These are phyloP conservation scores for Lasioglossum oenotherae DNA, from an alignment of 2,888 invertebrate species.

Conservation along the genomic window DNA sequence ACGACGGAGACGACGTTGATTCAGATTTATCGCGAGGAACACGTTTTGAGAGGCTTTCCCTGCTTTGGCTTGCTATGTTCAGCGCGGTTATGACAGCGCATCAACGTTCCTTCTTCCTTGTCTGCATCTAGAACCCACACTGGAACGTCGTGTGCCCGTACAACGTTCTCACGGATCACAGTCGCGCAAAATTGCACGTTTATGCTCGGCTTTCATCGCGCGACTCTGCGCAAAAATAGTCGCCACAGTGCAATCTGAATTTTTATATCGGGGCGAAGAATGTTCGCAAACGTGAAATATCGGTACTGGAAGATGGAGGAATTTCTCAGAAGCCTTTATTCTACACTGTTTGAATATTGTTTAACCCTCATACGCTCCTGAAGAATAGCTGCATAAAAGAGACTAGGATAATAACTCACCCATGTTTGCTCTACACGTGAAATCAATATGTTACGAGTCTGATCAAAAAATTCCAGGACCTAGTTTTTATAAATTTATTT, in stretches of 20 bases:
- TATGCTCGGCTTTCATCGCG: neutral
- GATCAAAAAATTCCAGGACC: too few relatives aligned
- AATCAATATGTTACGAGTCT: too few relatives aligned
- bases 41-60: neutral
- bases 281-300: too few relatives aligned
- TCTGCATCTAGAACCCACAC: neutral
- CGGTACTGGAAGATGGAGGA: neutral
- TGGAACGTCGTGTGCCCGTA: neutral
- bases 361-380: neutral
- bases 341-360: too few relatives aligned
- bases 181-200: neutral
- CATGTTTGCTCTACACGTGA: too few relatives aligned
- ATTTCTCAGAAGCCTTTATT: neutral
- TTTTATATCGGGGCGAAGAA: neutral
- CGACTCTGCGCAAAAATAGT: neutral
- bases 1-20: neutral
- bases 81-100: conserved; percentile 3
- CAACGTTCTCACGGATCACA: conserved; percentile 3
- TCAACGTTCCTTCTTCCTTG: conserved; percentile 1
- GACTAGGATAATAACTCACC: too few relatives aligned
- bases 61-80: neutral
- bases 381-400: too few relatives aligned
- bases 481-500: too few relatives aligned
- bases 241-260: neutral
- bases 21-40: neutral